Conservation (phyloP, 2,888 invertebrate species). For the Mesopsocus fuscifrons region DNA sequence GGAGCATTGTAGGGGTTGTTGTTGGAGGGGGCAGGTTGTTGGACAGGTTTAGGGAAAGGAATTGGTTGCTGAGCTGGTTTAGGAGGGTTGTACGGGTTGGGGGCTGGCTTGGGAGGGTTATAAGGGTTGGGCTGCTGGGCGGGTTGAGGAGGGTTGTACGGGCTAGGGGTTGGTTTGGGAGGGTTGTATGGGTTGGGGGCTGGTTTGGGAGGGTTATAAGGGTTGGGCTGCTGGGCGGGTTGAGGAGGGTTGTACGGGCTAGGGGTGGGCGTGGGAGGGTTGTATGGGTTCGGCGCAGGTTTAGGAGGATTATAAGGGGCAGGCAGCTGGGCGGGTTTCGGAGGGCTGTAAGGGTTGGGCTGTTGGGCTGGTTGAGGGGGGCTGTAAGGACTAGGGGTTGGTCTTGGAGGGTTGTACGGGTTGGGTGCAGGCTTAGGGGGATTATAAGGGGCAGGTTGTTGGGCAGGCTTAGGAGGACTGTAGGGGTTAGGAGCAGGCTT, state of each 20-base stretch:
- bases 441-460: conserved; percentile 23
- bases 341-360: conserved; percentile 5
- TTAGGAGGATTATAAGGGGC: conserved; percentile 2
- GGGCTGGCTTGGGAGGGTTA: conserved; percentile 1
- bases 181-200: conserved; percentile 5
- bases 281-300: conserved; percentile 10
- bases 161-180: neutral
- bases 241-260: conserved; percentile 2
- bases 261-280: neutral
- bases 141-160: neutral
- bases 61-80: conserved; percentile 9
- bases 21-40: conserved; percentile 1
- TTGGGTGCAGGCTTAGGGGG: conserved; percentile 8
- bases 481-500: conserved; percentile 20
- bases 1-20: neutral
- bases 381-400: conserved; percentile 5
- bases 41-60: neutral
- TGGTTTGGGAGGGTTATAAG: neutral
- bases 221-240: conserved; percentile 6
- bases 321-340: conserved; percentile 11
- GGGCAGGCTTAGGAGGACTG: conserved; percentile 21
- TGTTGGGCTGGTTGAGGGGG: conserved; percentile 11
- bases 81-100: conserved; percentile 1
- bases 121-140: conserved; percentile 1
- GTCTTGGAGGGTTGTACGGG: conserved; percentile 12